Evolutionary conservation across 2,113 vertebrate species (phyloP).

Genomic region (Erythrocebus patas): DNA sequence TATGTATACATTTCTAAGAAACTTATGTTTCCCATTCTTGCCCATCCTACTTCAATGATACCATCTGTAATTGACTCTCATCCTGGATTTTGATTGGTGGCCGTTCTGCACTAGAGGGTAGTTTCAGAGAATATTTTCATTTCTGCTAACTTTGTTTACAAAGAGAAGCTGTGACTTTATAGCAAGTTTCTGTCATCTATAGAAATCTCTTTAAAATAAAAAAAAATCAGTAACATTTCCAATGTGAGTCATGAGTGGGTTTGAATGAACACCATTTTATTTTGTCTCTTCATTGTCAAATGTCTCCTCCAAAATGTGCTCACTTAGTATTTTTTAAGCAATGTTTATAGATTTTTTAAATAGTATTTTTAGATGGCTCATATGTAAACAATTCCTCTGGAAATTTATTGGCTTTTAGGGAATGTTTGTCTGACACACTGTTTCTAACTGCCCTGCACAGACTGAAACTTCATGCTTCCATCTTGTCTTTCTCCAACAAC

Average conservation of each 20-base stretch:
- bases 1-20: not conserved
- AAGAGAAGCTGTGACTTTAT: not conserved
- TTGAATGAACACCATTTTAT: not conserved
- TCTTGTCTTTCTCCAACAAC: not conserved
- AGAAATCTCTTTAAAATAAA: constrained; percentile 1
- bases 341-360: not conserved
- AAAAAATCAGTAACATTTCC: not conserved
- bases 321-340: not conserved
- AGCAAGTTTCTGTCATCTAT: not conserved
- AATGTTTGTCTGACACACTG: not conserved
- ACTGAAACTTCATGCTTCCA: not conserved
- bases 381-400: not conserved
- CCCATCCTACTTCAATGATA: not conserved
- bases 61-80: not conserved
- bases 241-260: not conserved
- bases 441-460: not conserved
- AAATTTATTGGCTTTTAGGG: not conserved
- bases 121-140: not conserved
- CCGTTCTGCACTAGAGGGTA: not conserved
- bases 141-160: not conserved
- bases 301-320: not conserved
- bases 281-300: not conserved
- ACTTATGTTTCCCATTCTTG: not conserved
- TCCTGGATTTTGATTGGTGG: not conserved
- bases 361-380: not conserved